phyloP scores from a whole-genome alignment of 2,113 vertebrate genomes.

The Rousettus leschenaultii region DNA sequence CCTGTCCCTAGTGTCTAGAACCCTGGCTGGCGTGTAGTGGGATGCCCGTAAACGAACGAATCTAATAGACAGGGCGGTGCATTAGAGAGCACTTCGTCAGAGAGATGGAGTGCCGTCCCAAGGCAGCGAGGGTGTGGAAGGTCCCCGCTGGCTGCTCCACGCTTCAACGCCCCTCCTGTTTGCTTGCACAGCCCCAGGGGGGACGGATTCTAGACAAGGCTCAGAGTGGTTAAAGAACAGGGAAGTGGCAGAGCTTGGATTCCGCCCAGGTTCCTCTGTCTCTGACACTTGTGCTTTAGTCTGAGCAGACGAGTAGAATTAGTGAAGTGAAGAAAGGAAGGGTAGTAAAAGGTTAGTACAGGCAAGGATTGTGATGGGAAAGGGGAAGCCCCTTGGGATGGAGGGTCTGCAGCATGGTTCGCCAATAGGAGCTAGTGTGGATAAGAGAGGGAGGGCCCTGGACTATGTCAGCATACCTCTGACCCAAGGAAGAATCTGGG shows the following conservation, averaged over 20 bases:
- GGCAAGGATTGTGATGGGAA: neutral
- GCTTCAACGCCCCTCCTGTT: neutral
- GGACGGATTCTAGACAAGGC: neutral
- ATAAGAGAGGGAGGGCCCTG: neutral
- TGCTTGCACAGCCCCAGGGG: neutral
- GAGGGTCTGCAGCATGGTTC: neutral
- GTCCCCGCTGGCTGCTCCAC: neutral
- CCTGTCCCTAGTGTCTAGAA: neutral
- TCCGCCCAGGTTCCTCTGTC: neutral
- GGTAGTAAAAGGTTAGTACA: neutral
- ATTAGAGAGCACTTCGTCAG: neutral
- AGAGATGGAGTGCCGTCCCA: accelerated
- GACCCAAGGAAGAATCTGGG: neutral
- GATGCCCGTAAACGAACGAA: neutral
- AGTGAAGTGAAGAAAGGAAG: neutral
- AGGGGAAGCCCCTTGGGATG: neutral
- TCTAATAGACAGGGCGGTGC: neutral
- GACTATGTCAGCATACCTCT: neutral
- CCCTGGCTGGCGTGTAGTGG: neutral
- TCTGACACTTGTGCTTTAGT: neutral
- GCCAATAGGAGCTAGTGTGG: accelerated
- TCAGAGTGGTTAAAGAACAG: neutral
- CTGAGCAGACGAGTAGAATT: neutral
- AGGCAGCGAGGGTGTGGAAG: neutral
- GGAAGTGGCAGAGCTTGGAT: neutral